These are phyloP conservation scores for Protobothrops flavoviridis DNA, from an alignment of 2,113 vertebrate species.

Conservation along the genomic window DNA sequence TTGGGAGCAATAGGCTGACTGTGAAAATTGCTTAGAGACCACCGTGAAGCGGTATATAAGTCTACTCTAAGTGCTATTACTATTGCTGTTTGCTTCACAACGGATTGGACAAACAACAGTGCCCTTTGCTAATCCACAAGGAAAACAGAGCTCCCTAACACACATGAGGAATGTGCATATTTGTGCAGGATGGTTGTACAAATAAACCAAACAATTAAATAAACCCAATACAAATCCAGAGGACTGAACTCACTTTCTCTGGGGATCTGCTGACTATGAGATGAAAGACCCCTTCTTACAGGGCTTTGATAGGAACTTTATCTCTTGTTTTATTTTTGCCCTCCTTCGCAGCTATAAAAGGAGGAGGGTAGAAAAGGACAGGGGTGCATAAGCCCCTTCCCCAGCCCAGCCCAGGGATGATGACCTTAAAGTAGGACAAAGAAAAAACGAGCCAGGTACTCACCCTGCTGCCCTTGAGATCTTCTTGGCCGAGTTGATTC, in stretches of 20 bases:
- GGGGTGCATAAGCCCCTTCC: background rate
- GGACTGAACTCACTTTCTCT: background rate
- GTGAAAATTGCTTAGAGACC: background rate
- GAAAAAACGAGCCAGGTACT: conserved; percentile 18
- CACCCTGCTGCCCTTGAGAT: conserved; percentile 41
- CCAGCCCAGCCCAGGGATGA: background rate
- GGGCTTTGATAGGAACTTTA: background rate
- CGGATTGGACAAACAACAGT: background rate
- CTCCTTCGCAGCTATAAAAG: background rate
- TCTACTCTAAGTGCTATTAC: background rate
- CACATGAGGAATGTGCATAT: background rate
- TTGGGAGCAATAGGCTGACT: background rate
- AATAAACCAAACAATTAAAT: background rate
- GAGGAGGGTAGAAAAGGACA: background rate
- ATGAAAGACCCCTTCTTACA: background rate
- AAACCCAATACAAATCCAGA: background rate
- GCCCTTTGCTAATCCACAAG: background rate
- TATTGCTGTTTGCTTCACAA: background rate
- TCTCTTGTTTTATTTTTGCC: background rate
- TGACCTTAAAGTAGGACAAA: background rate
- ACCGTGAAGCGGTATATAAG: background rate
- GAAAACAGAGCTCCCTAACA: too few species aligned
- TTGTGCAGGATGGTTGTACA: background rate
- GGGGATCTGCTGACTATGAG: background rate
- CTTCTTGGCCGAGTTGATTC: conserved; percentile 17